A percentile compares a stretch with the other conserved stretches of the same genome.
Evolutionary conservation across 2,888 invertebrate species (phyloP).

Genomic region (Trilocha varians): DNA sequence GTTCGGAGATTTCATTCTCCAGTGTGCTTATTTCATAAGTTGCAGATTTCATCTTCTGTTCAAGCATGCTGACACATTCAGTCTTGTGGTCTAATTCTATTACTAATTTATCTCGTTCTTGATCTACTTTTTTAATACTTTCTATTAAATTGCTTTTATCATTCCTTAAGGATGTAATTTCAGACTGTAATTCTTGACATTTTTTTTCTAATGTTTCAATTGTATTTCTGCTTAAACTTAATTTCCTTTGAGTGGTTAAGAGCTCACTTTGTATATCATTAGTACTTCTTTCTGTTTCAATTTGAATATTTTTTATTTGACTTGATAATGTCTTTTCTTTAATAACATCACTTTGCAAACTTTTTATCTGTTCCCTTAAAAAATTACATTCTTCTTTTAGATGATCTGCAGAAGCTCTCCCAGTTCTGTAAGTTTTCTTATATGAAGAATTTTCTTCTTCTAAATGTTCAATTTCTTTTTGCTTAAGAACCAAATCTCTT

Average conservation of each 20-base stretch:
- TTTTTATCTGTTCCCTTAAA: conserved; percentile 59
- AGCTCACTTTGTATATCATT: conserved; percentile 80
- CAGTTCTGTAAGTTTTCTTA: conserved; percentile 56
- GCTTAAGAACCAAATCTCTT: conserved; percentile 53
- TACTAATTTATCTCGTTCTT: conserved; percentile 79
- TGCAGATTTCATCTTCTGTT: conserved; percentile 76
- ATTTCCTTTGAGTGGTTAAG: conserved; percentile 75
- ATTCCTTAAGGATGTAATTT: conserved; percentile 73
- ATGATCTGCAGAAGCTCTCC: conserved; percentile 56
- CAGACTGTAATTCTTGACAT: conserved; percentile 73
- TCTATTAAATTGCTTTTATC: conserved; percentile 77
- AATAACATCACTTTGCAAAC: conserved; percentile 59
- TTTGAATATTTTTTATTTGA: conserved; percentile 78
- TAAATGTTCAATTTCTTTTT: conserved; percentile 53
- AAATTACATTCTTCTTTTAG: conserved; percentile 58
- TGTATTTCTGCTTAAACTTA: conserved; percentile 74
- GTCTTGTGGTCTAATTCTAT: conserved; percentile 82
- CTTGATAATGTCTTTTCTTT: conserved; percentile 62
- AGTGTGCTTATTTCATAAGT: conserved; percentile 68
- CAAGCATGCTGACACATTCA: conserved; percentile 76
- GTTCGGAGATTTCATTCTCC: conserved; percentile 68
- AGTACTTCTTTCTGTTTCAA: conserved; percentile 83
- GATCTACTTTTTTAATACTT: conserved; percentile 77
- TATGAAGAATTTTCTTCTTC: conserved; percentile 63
- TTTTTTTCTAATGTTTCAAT: conserved; percentile 72